These are phyloP conservation scores for Sardinella longiceps DNA, from an alignment of 2,797 vertebrate genomes.

Conservation along the genomic window DNA sequence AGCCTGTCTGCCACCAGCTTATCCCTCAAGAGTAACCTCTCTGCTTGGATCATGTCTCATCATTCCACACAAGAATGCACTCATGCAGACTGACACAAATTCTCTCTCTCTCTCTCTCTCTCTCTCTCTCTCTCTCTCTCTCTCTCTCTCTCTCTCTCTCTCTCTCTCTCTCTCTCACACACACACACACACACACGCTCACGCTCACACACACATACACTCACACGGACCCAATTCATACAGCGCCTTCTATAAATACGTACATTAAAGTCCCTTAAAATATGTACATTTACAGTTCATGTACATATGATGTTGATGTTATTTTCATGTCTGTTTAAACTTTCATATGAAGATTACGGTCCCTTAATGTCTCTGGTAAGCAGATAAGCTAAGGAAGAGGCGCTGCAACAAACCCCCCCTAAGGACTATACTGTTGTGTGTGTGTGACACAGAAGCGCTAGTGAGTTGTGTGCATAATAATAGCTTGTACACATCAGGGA, in stretches of 20 bases:
- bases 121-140: not conserved
- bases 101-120: conserved; percentile 8
- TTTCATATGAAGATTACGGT: not conserved
- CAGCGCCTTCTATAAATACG: not conserved
- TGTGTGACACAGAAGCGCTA: not conserved
- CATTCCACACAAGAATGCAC: not conserved
- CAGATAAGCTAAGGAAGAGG: not conserved
- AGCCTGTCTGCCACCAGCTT: not conserved
- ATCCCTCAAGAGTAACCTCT: not conserved
- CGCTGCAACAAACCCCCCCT: not conserved
- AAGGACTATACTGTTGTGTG: not conserved
- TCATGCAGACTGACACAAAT: not conserved
- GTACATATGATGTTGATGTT: not conserved
- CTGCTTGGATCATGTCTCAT: conserved; percentile 11
- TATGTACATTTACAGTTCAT: not conserved
- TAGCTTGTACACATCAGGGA: not conserved
- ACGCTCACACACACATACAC: not conserved
- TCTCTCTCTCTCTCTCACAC: not conserved
- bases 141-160: not conserved
- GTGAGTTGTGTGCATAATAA: not conserved
- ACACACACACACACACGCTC: not conserved
- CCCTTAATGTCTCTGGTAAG: not conserved
- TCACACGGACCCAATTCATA: not conserved
- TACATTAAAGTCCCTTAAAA: no score
- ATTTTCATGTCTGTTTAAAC: not conserved